Percentiles rank a stretch among this genome's conserved stretches.
Conservation (phyloP, 1,140 invertebrate species). For the Penaeus vannamei region DNA sequence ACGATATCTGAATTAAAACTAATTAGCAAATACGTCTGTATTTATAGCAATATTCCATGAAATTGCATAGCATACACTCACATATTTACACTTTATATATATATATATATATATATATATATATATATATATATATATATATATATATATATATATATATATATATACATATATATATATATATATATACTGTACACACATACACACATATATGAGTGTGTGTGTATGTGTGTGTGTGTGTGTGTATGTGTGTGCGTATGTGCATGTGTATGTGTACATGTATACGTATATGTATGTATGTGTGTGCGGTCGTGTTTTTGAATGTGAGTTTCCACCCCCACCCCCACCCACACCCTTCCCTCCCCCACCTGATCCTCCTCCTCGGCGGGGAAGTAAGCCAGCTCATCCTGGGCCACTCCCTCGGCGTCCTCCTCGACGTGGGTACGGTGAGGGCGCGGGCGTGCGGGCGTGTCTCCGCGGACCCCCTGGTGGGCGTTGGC, state of each 20-base stretch:
- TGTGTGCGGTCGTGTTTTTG: too few relatives aligned
- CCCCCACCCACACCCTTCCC: neutral
- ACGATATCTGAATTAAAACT: too few relatives aligned
- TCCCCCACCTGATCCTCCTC: conserved; percentile 10
- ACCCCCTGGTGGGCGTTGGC: neutral
- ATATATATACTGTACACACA: neutral
- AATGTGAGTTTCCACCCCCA: too few relatives aligned
- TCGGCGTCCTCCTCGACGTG: conserved; percentile 14
- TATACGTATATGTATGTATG: too few relatives aligned
- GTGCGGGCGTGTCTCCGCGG: neutral
- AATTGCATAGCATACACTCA: neutral
- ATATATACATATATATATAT: conserved; percentile 14
- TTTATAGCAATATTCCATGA: too few relatives aligned
- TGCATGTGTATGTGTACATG: too few relatives aligned
- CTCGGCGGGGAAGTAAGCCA: conserved; percentile 50
- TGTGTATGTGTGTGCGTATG: too few relatives aligned
- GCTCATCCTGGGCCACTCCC: conserved; percentile 31
- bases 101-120: neutral
- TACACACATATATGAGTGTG: too few relatives aligned
- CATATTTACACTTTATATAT: neutral
- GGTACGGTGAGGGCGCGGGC: conserved; percentile 29
- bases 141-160: neutral
- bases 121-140: neutral
- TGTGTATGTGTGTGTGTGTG: too few relatives aligned
- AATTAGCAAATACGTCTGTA: too few relatives aligned